These are phyloP conservation scores for Chirona hameri DNA, from an alignment of 2,888 invertebrate genomes.

Conservation along the genomic window DNA sequence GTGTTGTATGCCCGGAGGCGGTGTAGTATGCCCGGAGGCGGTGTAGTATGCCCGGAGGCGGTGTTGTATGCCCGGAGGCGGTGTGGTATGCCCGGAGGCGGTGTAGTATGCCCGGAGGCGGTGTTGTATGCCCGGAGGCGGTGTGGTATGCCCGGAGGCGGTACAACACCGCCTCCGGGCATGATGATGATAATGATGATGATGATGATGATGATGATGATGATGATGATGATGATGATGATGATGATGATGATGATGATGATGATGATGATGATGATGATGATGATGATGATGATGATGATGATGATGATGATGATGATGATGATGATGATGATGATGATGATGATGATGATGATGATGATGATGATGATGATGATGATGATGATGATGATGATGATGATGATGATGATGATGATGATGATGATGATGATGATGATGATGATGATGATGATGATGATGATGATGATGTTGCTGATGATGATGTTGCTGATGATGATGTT, in stretches of 20 bases:
- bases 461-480: too few relatives aligned
- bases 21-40: too few relatives aligned
- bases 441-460: too few relatives aligned
- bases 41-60: too few relatives aligned
- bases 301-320: slow-evolving; percentile 10
- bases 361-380: slow-evolving; percentile 22
- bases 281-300: slow-evolving; percentile 22
- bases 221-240: slow-evolving; percentile 22
- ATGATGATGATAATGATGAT: slow-evolving; percentile 22
- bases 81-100: too few relatives aligned
- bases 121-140: too few relatives aligned
- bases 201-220: slow-evolving; percentile 22
- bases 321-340: slow-evolving; percentile 22
- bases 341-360: slow-evolving; percentile 22
- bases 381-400: slow-evolving; percentile 22
- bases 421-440: slow-evolving; percentile 22
- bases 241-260: slow-evolving; percentile 22
- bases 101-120: too few relatives aligned
- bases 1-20: too few relatives aligned
- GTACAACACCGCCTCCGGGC: too few relatives aligned
- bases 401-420: slow-evolving; percentile 22
- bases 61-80: too few relatives aligned
- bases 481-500: too few relatives aligned
- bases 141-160: too few relatives aligned
- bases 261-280: slow-evolving; percentile 22